These are phyloP conservation scores for Mythimna albipuncta DNA, from an alignment of 2,888 invertebrate genomes.

Conservation along the genomic window DNA sequence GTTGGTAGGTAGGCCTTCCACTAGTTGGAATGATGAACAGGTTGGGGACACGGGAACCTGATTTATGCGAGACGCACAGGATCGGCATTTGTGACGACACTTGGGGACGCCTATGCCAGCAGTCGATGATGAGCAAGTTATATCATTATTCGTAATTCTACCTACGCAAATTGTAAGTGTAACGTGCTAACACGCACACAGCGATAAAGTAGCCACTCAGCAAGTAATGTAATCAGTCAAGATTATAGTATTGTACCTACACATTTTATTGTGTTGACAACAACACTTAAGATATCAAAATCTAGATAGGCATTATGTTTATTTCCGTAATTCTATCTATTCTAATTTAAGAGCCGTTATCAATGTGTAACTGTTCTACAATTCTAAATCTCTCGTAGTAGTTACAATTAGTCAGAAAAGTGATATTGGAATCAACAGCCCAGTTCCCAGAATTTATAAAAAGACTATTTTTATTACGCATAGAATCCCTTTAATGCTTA, in stretches of 20 bases:
- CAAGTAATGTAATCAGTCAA: slow-evolving; percentile 10
- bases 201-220: not conserved
- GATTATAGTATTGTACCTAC: slow-evolving; percentile 8
- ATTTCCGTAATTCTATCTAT: not conserved
- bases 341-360: slow-evolving; percentile 4
- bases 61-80: too few relatives aligned
- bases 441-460: too few relatives aligned
- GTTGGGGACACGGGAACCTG: too few relatives aligned
- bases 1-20: too few relatives aligned
- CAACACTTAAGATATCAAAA: slow-evolving; percentile 9
- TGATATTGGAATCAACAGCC: too few relatives aligned
- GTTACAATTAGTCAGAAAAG: not conserved
- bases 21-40: too few relatives aligned
- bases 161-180: not conserved
- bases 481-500: too few relatives aligned
- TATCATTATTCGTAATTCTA: not conserved
- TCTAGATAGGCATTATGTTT: slow-evolving; percentile 6
- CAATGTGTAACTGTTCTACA: not conserved
- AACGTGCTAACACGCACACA: not conserved
- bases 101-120: too few relatives aligned
- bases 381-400: not conserved
- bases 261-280: slow-evolving; percentile 10
- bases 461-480: too few relatives aligned
- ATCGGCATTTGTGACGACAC: too few relatives aligned
- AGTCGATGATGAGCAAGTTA: too few relatives aligned